Evolutionary conservation across 1,140 invertebrate genomes (phyloP), one percentile per base, ranked within the genome.

Genomic region (Orussus abietinus): DNA sequence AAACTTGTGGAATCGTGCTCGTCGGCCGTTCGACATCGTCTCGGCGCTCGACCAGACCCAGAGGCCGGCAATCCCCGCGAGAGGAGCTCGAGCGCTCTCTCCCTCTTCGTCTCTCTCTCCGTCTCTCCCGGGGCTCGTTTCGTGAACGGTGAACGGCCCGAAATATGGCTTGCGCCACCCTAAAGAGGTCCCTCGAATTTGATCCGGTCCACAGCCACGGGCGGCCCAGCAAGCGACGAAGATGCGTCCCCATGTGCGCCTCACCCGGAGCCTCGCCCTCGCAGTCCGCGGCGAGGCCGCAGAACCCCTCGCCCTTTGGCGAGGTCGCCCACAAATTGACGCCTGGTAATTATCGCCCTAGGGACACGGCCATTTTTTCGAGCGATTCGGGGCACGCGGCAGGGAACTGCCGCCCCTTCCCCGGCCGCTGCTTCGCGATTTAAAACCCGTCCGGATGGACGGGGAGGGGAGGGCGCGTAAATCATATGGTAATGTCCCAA

Each of bases 141-240:
- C n/a, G n/a, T n/a, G n/a, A n/a, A 58, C 49, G 26, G 28, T 19
- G 46, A 39, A 47, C 45, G 41, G 42, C 37, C 28, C 20, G 17
- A 76, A 79, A 80, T 77, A 96, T 96, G 92, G 92, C 92, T 77
- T 96, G 92, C 79, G 91, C 90, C 72, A 95, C 92, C 58, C 77
- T 94, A 42, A 96, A 96, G 79, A 82, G 92, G 69, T 86, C 85
- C 63, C 79, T 92, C 60, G 92, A 96, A 70, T 95, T 93, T 81
- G 92, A 96, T 75, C 86, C 90, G 19, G 81, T 92, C 42, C 80
- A 86, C 56, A 84, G 76, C 68, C 79, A 84, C 54, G 84, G 86
- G 57, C 76, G 86, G 47, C 85, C 90, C 17, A 82, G 82, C 40
- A 94, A 93, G 75, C 78, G 91, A 69, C 77, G 91, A 71, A 83